Evolutionary conservation across 2,888 invertebrate genomes (phyloP).

Genomic region (Creontiades dilutus): DNA sequence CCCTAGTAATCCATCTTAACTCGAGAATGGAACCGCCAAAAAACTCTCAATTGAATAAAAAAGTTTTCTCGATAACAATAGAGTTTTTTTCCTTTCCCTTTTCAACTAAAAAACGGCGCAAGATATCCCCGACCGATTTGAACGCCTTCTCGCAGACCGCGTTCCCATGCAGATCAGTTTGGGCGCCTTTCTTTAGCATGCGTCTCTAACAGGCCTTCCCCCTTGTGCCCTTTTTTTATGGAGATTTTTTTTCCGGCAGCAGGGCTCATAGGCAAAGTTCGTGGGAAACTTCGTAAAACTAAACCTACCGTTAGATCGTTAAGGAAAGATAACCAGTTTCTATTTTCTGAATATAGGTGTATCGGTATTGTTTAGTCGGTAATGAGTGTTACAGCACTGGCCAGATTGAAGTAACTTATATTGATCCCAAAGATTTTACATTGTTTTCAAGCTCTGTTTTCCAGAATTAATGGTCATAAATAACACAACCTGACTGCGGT

Average conservation of each 20-base stretch:
- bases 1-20: slow-evolving; percentile 4
- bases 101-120: neutral
- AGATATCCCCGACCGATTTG: slow-evolving; percentile 21
- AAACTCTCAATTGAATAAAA: neutral
- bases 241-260: neutral
- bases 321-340: too few relatives aligned
- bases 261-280: neutral
- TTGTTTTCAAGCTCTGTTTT: too few relatives aligned
- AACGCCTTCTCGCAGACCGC: neutral
- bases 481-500: too few relatives aligned
- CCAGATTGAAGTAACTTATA: too few relatives aligned
- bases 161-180: slow-evolving; percentile 38
- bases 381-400: too few relatives aligned
- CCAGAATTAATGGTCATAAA: too few relatives aligned
- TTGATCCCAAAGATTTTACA: too few relatives aligned
- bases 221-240: neutral
- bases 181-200: slow-evolving; percentile 17
- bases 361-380: too few relatives aligned
- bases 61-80: neutral
- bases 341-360: too few relatives aligned
- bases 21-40: neutral
- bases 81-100: neutral
- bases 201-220: neutral
- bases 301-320: slow-evolving; percentile 16
- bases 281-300: neutral